Evolutionary conservation across 2,113 vertebrate genomes (phyloP).

Genomic region (Ophiodon elongatus): DNA sequence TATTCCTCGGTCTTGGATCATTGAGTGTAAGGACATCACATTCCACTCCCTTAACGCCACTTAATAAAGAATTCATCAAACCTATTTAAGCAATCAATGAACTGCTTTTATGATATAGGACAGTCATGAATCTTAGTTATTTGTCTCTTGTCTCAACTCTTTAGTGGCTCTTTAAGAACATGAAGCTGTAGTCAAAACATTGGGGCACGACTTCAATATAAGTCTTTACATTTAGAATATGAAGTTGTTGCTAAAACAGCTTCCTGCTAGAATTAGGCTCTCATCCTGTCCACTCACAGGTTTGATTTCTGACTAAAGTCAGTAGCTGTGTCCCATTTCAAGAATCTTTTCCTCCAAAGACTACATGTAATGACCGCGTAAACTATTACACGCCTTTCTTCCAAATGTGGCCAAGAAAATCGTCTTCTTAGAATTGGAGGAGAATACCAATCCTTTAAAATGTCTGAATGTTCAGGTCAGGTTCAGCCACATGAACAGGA

Average conservation of each 20-base stretch:
- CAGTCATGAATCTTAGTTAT: not conserved
- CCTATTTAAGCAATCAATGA: slow-evolving; percentile 8
- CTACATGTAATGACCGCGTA: not conserved
- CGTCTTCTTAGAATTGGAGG: not conserved
- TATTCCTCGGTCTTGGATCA: not conserved
- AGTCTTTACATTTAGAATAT: not conserved
- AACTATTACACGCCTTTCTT: not conserved
- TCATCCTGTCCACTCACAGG: not conserved
- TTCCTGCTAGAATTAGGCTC: no score
- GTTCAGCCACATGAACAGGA: not conserved
- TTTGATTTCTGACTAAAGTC: not conserved
- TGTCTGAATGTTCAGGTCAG: not conserved
- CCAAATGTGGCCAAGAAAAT: not conserved
- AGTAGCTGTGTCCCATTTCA: not conserved
- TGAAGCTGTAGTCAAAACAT: not conserved
- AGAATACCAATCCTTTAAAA: not conserved
- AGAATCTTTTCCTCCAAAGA: not conserved
- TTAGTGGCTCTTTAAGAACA: not conserved
- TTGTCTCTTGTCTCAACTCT: not conserved
- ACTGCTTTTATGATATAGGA: not conserved
- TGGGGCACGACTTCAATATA: not conserved
- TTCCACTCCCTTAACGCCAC: not conserved
- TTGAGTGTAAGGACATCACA: not conserved
- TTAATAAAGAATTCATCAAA: slow-evolving; percentile 1
- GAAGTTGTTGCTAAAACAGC: not conserved